Percentiles rank a stretch among this genome's conserved stretches.
These are phyloP conservation scores for Drosophila tanythrix DNA, from an alignment of 2,888 invertebrate genomes.

Conservation along the genomic window DNA sequence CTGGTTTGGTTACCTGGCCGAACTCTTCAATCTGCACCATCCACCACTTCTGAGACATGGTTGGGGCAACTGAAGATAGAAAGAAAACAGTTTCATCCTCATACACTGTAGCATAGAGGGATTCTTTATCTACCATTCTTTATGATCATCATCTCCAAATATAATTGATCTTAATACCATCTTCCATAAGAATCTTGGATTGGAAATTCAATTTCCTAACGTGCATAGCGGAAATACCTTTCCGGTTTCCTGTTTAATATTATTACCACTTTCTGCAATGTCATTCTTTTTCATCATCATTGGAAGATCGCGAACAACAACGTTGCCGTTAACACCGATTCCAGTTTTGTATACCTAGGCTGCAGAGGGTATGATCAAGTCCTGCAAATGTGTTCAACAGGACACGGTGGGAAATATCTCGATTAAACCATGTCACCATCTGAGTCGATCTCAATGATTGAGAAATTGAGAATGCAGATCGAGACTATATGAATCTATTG, in stretches of 20 bases:
- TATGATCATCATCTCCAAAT: neutral
- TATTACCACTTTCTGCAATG: constrained; percentile 42
- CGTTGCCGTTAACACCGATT: constrained; percentile 63
- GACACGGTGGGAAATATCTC: neutral
- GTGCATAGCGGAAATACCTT: constrained; percentile 51
- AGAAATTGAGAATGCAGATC: neutral
- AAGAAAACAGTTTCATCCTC: neutral
- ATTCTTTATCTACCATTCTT: neutral
- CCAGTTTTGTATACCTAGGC: constrained; percentile 13
- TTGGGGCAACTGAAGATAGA: neutral
- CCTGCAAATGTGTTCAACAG: neutral
- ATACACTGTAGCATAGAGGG: neutral
- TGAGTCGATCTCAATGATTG: neutral
- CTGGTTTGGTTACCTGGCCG: neutral
- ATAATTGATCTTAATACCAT: neutral
- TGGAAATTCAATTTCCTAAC: constrained; percentile 30
- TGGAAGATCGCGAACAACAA: constrained; percentile 24
- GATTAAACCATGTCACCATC: neutral
- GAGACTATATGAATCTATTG: neutral
- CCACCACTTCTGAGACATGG: neutral
- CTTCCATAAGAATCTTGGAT: neutral
- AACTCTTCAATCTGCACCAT: neutral
- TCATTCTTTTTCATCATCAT: constrained; percentile 46
- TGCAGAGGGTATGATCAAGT: neutral
- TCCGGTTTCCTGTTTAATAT: constrained; percentile 31